A percentile compares a stretch with the other conserved stretches of the same genome.
Evolutionary conservation across 37 sponge, comb jelly and placozoan genomes (phyloP).

Genomic region (Geodia barretti): DNA sequence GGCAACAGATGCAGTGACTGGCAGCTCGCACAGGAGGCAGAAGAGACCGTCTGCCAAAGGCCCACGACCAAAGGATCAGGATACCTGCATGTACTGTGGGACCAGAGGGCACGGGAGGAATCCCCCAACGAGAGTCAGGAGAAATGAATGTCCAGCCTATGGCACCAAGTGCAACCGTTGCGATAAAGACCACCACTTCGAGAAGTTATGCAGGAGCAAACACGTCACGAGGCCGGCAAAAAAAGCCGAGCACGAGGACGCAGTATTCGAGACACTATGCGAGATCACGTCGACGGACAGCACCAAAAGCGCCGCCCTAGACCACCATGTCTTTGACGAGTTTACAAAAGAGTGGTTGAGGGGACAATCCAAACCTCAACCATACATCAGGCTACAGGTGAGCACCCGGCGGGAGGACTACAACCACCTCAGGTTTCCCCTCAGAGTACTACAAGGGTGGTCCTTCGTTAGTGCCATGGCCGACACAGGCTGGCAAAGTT

Average conservation of each 20-base stretch:
- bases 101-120: constrained; percentile 30
- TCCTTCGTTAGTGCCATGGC: constrained; percentile 45
- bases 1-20: constrained; percentile 17
- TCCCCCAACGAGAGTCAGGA: constrained; percentile 26
- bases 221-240: not conserved
- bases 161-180: constrained; percentile 19
- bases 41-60: constrained; percentile 4
- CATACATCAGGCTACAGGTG: constrained; percentile 23
- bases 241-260: constrained; percentile 11
- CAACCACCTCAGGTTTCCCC: constrained; percentile 24
- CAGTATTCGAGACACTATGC: constrained; percentile 29
- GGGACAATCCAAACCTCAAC: constrained; percentile 31
- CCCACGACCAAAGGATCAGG: not conserved
- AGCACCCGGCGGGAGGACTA: constrained; percentile 37
- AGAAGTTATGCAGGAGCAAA: constrained; percentile 34
- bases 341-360: constrained; percentile 33
- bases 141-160: constrained; percentile 45
- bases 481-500: constrained; percentile 36
- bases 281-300: constrained; percentile 25
- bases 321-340: constrained; percentile 28
- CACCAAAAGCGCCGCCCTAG: constrained; percentile 18
- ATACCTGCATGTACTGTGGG: constrained; percentile 30
- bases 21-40: constrained; percentile 9
- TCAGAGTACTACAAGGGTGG: not conserved
- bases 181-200: constrained; percentile 25